Evolutionary conservation across 2,113 vertebrate genomes (phyloP).

Genomic region (Gobio gobio): DNA sequence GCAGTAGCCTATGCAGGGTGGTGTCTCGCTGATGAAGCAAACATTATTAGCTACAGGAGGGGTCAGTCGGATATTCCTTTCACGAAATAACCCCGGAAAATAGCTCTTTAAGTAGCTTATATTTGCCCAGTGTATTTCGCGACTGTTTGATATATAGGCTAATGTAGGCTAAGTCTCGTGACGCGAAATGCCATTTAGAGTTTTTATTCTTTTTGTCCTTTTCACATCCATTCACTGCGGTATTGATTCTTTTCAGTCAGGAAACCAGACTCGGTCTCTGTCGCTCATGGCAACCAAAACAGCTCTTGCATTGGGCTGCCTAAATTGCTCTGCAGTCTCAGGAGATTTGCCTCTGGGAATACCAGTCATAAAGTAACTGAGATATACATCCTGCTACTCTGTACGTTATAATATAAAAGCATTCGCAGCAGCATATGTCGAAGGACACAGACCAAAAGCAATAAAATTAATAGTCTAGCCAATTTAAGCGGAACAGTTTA

Average conservation of each 20-base stretch:
- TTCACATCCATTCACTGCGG: conserved; percentile 69
- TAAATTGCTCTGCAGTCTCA: conserved; percentile 47
- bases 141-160: not conserved
- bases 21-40: conserved; percentile 13
- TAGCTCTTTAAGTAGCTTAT: not conserved
- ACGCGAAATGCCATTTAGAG: not conserved
- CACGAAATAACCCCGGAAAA: not conserved
- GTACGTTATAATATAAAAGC: not conserved
- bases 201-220: conserved; percentile 60
- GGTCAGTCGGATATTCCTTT: not conserved
- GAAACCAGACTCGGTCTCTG: conserved; percentile 64
- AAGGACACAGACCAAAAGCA: not conserved
- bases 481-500: not conserved
- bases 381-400: conserved; percentile 11
- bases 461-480: not conserved
- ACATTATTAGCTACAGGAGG: not conserved
- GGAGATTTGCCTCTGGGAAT: conserved; percentile 49
- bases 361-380: conserved; percentile 48
- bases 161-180: not conserved
- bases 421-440: not conserved
- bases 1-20: conserved; percentile 4
- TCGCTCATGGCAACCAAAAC: conserved; percentile 76
- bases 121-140: not conserved
- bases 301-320: conserved; percentile 55
- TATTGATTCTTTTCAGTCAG: conserved; percentile 69